Conservation (phyloP, 1,140 invertebrate genomes). For the Callitettix versicolor region DNA sequence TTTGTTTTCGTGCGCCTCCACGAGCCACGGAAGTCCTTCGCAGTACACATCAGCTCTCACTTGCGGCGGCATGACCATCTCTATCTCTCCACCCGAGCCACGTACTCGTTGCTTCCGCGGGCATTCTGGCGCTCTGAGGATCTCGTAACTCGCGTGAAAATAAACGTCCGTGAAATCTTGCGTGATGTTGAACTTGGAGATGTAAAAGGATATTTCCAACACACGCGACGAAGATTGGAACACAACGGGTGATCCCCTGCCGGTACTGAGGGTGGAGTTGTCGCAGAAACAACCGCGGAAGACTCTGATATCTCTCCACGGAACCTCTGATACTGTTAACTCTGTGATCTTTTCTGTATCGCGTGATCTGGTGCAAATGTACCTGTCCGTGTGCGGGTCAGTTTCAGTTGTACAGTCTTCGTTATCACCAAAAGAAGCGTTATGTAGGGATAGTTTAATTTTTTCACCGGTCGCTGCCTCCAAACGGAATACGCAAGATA, state of each 20-base stretch:
- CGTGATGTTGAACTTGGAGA: conserved; percentile 64
- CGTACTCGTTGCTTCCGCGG: conserved; percentile 49
- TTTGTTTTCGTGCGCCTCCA: conserved; percentile 61
- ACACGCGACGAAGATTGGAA: conserved; percentile 50
- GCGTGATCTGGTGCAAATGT: conserved; percentile 34
- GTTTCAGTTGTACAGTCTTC: conserved; percentile 51
- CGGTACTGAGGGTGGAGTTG: conserved; percentile 46
- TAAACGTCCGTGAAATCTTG: conserved; percentile 70
- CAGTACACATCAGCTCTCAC: conserved; percentile 41
- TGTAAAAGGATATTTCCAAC: conserved; percentile 52
- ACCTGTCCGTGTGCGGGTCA: conserved; percentile 50
- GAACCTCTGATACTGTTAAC: conserved; percentile 47
- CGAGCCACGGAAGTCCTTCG: conserved; percentile 62
- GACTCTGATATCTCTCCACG: conserved; percentile 45
- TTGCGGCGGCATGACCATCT: conserved; percentile 37
- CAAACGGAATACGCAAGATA: conserved; percentile 64
- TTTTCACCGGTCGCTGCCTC: conserved; percentile 54
- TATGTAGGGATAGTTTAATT: conserved; percentile 51
- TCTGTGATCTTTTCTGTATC: conserved; percentile 41
- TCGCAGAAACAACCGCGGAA: conserved; percentile 64
- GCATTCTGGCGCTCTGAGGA: conserved; percentile 50
- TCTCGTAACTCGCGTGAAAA: conserved; percentile 65
- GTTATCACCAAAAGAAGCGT: conserved; percentile 55
- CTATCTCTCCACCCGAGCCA: conserved; percentile 61
- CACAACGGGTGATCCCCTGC: conserved; percentile 48